Percentiles rank a stretch among this genome's conserved stretches.
These are phyloP conservation scores for Nephrotoma guestfalica DNA, from an alignment of 2,888 invertebrate genomes.

Conservation along the genomic window DNA sequence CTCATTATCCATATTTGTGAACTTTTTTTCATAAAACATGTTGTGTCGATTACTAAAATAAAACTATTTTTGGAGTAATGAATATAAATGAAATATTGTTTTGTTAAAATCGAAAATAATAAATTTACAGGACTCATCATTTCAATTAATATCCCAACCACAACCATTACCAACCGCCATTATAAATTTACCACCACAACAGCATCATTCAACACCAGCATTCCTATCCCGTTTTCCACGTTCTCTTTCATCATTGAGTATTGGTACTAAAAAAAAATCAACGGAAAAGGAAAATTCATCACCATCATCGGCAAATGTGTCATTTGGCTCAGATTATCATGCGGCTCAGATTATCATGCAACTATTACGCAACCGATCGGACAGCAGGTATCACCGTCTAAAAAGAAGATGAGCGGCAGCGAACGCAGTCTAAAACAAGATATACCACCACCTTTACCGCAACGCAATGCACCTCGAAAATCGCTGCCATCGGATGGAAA, in stretches of 20 bases:
- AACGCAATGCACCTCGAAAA: conserved; percentile 33
- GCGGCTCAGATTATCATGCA: conserved; percentile 8
- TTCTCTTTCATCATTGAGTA: conserved; percentile 31
- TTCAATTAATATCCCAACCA: conserved; percentile 14
- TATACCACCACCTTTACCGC: conserved; percentile 38
- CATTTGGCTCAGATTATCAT: conserved; percentile 8
- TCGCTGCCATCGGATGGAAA: conserved; percentile 18
- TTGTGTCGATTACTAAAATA: not conserved
- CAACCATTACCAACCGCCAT: conserved; percentile 19
- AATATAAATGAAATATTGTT: not conserved
- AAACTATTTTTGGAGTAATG: not conserved
- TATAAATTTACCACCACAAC: conserved; percentile 19
- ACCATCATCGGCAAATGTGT: conserved; percentile 14
- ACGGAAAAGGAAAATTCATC: conserved; percentile 29
- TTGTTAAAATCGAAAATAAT: not conserved
- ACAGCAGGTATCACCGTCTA: conserved; percentile 9
- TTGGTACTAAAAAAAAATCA: conserved; percentile 29
- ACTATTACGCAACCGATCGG: not conserved
- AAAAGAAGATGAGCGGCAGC: conserved; percentile 25
- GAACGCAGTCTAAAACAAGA: conserved; percentile 22
- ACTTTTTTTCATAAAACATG: not conserved
- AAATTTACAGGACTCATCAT: conserved; percentile 13
- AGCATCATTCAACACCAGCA: conserved; percentile 26
- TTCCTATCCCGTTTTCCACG: conserved; percentile 32
- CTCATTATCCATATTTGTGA: not conserved